A percentile compares a stretch with the other conserved stretches of the same genome.
Conservation (phyloP, 1,140 invertebrate species). For the Pseudomyrmex cubaensis region DNA sequence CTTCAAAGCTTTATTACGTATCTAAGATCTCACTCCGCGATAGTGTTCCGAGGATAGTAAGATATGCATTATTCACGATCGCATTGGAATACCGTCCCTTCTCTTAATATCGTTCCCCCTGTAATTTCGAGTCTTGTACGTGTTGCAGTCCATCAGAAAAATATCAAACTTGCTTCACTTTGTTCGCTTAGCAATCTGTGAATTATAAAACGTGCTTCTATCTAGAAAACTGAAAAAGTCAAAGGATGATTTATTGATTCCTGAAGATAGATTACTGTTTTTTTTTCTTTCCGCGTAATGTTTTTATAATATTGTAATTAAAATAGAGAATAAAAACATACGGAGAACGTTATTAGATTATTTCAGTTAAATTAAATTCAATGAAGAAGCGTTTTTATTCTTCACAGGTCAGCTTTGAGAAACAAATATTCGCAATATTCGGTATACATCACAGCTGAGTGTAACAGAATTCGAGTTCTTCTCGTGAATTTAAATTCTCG, state of each 20-base stretch:
- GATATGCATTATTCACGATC: conserved; percentile 52
- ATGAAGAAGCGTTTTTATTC: no score
- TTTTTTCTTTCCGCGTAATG: no score
- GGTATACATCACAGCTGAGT: no score
- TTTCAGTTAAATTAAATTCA: no score
- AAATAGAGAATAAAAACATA: no score
- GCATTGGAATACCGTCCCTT: conserved; percentile 34
- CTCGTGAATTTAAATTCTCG: background rate
- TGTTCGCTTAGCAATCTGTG: conserved; percentile 32
- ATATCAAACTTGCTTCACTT: conserved; percentile 43
- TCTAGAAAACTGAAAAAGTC: background rate
- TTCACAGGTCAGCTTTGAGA: background rate
- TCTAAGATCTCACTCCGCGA: conserved; percentile 34
- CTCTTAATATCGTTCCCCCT: conserved; percentile 43
- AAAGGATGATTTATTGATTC: background rate
- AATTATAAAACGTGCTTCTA: conserved; percentile 7
- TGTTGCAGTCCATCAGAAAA: conserved; percentile 28
- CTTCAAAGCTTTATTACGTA: conserved; percentile 49
- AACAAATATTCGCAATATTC: background rate
- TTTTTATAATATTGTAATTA: no score
- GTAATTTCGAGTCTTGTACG: conserved; percentile 47
- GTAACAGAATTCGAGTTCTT: background rate
- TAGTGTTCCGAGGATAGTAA: conserved; percentile 38
- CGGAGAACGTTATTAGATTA: background rate
- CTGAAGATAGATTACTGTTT: no score